Conservation (phyloP, 1,140 invertebrate species). For the Melipona quadrifasciata region DNA sequence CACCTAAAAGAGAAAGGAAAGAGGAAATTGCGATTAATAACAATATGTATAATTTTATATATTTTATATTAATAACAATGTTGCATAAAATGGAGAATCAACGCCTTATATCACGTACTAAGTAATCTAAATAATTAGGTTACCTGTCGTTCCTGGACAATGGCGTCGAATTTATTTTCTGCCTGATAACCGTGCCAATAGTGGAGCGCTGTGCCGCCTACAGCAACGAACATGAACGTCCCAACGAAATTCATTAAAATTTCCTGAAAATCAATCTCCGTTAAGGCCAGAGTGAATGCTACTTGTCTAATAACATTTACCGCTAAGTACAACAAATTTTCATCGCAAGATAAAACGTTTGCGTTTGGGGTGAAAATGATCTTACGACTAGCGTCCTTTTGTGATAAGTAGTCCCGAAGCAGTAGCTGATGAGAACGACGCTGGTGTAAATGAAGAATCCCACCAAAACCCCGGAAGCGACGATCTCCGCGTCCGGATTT, state of each 20-base stretch:
- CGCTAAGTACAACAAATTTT: background rate
- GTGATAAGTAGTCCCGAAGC: constrained; percentile 88
- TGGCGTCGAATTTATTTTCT: constrained; percentile 87
- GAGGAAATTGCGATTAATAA: too few species aligned
- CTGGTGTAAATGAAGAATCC: constrained; percentile 91
- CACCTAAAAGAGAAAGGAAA: constrained; percentile 80
- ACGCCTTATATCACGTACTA: too few species aligned
- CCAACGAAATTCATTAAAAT: constrained; percentile 93
- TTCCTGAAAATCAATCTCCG: constrained; percentile 82
- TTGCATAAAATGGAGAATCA: too few species aligned
- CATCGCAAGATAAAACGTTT: background rate
- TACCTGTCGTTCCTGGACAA: constrained; percentile 87
- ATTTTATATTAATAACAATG: too few species aligned
- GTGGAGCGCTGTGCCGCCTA: constrained; percentile 91
- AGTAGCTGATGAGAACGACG: constrained; percentile 86
- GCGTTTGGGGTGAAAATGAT: constrained; percentile 17
- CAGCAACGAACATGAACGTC: constrained; percentile 90
- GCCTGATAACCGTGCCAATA: constrained; percentile 92
- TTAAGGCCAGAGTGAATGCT: background rate
- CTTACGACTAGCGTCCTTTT: constrained; percentile 85
- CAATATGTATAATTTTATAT: too few species aligned
- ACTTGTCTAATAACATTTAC: too few species aligned
- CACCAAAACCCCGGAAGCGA: constrained; percentile 92
- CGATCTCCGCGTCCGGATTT: constrained; percentile 91
- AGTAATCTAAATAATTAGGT: constrained; percentile 20